Percentiles rank a stretch among this genome's conserved stretches.
phyloP scores from a whole-genome alignment of 1,140 invertebrate genomes.

The Streblospio benedicti region DNA sequence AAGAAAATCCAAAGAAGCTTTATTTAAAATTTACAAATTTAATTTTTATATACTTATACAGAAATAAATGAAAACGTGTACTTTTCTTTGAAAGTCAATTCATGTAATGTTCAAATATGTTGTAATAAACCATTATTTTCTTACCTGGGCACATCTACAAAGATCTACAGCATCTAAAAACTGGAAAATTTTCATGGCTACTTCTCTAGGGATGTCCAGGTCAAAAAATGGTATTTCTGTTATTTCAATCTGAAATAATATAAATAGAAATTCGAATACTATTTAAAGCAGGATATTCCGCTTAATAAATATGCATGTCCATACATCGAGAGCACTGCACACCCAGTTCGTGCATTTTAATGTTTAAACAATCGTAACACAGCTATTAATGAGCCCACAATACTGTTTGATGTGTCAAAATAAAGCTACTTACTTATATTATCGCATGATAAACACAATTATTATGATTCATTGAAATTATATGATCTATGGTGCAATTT shows the following conservation, averaged over 20 bases:
- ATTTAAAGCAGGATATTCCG: no score
- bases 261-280: no score
- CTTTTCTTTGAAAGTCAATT: neutral
- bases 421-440: no score
- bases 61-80: neutral
- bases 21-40: neutral
- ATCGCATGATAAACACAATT: no score
- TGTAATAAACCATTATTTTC: neutral
- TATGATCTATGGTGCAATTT: no score
- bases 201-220: constrained; percentile 33
- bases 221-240: constrained; percentile 46
- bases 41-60: neutral
- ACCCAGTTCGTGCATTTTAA: no score
- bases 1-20: neutral
- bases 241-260: constrained; percentile 43
- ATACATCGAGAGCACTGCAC: no score
- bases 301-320: no score
- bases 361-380: no score
- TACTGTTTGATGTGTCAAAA: no score
- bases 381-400: no score
- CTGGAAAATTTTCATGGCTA: constrained; percentile 41
- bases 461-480: no score
- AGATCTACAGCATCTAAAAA: constrained; percentile 32
- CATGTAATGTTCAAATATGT: neutral
- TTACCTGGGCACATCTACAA: constrained; percentile 40